Base-by-base conservation (phyloP, 2,113 vertebrate species). In the Struthidea cinerea region DNA sequence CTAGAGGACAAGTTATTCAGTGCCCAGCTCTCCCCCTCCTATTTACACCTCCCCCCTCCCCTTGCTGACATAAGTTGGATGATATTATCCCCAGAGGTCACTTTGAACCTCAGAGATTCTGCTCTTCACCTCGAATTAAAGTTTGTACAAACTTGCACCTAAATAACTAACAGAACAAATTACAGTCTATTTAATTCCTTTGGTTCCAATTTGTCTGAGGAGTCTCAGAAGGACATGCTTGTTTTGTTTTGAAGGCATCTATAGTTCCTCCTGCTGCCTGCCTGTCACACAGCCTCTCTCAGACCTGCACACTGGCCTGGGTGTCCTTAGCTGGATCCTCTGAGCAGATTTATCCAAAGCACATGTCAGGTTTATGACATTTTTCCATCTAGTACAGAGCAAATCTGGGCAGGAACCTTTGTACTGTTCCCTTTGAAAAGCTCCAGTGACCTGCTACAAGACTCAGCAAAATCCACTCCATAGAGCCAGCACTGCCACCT, bases 331-430 rank as follows among this genome's bases (percentile, higher is more conserved):
- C 63, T 46, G 41, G 46, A 83, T 78, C 57, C 67, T 60, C 53
- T 33, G 46, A 93, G 30, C 67, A 86, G 57, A 46, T 59, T 26
- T 35, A 41, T 6, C 39, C 5, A 2, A 87, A 92, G 41, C 50
- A 63, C 47, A 30, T 9, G 37, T 37, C 55, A 60, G 41, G 26
- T 37, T 95, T 64, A 68, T 0, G 3, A 68, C 41, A 47, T 78
- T 84, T 83, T 70, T 37, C 85, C 39, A 49, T 56, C 63, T 90
- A 19, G 67, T 77, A 63, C 0, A 7, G 71, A 86, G 76, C 49
- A 91, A 63, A 46, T 59, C 46, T 33, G 52, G 35, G 55, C 52
- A 95, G 79, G 80, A 94, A 93, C 68, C 83, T 95, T 93, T 94
- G 90, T 42, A 81, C 88, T 19, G 1, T 61, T 82, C 44, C 50